Evolutionary conservation across 1,140 invertebrate species (phyloP), one percentile per base, ranked within the genome.

Genomic region (Cotesia glomerata): DNA sequence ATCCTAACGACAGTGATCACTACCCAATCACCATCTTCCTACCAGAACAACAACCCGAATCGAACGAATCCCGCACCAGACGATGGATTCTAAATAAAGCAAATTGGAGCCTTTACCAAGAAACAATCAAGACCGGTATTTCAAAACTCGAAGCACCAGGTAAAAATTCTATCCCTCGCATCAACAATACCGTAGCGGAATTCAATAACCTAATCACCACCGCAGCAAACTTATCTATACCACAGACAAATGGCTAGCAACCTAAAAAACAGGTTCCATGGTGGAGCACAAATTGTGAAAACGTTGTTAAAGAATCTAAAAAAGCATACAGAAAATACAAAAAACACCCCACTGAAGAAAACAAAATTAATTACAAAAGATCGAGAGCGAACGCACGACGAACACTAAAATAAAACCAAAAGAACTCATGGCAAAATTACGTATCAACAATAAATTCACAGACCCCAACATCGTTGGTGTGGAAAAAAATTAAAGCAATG

Each of bases 1-100:
- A 82, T 49, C 71, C 75, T 18, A 79, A 78, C 75, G 76, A 78
- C 18, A 82, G 79, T 68, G 81, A 82, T 52, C 80, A 84, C 59
- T 80, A 75, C 32, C 82, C 80, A 7, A 81, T 83, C 32, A 64
- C 72, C 26, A 73, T 79, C 14, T 73, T 64, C 71, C 69, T 34
- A 65, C 59, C 14, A 54, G 35, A 49, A n/a, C 54, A 4, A 58
- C 67, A 54, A 68, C 5, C 51, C 14, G 8, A 35, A 62, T 58
- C 71, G 64, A 58, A n/a, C 68, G 73, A 70, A 64, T 72, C 4
- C 73, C 69, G 71, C 69, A 68, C 32, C 69, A 59, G 4, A n/a
- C 74, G 26, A 74, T 13, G 16, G 58, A 70, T 64, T 35, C 32
- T 54, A 76, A 77, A 72, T 61, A 78, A 18, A 52, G 68, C 67